Evolutionary conservation across 2,797 vertebrate genomes (phyloP), one percentile per base, ranked within the genome.

Genomic region (Lepus oiostolus): DNA sequence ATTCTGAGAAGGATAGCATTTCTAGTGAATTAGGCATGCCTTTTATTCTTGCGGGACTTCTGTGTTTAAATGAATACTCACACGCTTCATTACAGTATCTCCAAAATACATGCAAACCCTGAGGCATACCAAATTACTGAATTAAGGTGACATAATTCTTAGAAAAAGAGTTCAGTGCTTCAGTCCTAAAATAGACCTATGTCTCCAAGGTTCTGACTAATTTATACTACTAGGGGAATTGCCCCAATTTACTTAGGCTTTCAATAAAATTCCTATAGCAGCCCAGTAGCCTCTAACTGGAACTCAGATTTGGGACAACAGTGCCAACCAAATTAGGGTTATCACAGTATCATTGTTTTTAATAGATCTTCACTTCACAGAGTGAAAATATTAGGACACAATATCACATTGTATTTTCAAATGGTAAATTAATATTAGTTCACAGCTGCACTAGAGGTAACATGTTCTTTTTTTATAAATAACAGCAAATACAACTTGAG

Each of bases 71-170:
- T 93, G 97, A 97, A 97, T 96, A 95, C 95, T 95, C 96, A 96
- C 92, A 96, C 30, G 32, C 92, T 97, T 97, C 97, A 96, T 97
- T 97, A 97, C 95, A 96, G 96, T 97, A 96, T 96, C 96, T 96
- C 90, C 94, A 93, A 94, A 96, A 97, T 96, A 95, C 96, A 95
- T 88, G 95, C 94, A 92, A 85, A 97, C 96, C 96, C 96, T 1
- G 75, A 96, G 96, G 97, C 97, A 96, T 81, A 95, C 90, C 93
- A 96, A 97, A 97, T 97, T 97, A 97, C 95, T 96, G 97, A 97
- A 97, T 97, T 97, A 97, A 97, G 96, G 97, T 97, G 97, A 96
- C 97, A 96, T 97, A 97, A 97, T 97, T 97, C 96, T 95, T 89
- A 96, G 96, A 92, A 95, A 97, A 95, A 91, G 90, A 97, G 83